phyloP scores from a whole-genome alignment of 2,113 vertebrate species.

The Odocoileus hemionus region DNA sequence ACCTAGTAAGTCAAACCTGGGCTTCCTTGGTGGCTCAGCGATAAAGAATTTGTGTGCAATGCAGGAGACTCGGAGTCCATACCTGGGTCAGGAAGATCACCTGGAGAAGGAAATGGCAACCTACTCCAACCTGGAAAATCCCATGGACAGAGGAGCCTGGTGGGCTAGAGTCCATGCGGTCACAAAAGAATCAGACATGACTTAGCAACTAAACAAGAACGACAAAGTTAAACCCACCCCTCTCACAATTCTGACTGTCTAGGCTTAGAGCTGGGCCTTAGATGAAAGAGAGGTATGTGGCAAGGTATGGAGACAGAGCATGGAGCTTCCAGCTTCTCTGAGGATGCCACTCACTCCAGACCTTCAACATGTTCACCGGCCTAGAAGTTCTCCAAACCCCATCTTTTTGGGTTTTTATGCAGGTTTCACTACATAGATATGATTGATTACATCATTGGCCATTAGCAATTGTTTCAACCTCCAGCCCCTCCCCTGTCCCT shows the following conservation, averaged over 20 bases:
- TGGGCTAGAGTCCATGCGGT: background rate
- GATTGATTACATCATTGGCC: background rate
- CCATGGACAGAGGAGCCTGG: background rate
- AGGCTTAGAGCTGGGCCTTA: background rate
- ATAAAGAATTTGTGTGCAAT: background rate
- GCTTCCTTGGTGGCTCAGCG: background rate
- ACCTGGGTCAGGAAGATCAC: background rate
- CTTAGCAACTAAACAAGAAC: background rate
- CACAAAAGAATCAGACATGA: background rate
- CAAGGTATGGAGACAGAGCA: background rate
- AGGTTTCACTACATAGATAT: background rate
- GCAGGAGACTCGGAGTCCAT: background rate
- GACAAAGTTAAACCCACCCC: background rate
- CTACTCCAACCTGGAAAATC: background rate
- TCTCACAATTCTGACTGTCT: background rate
- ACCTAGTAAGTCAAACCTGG: background rate
- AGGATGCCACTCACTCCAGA: background rate
- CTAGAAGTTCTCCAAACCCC: background rate
- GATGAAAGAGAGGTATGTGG: background rate
- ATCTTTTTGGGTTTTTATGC: background rate
- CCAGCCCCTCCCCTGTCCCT: background rate
- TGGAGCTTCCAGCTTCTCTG: no score
- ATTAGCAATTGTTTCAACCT: background rate
- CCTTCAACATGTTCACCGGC: background rate
- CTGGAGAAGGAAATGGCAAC: background rate